Evolutionary conservation across 1,140 invertebrate genomes (phyloP).

Genomic region (Drosophila mauritiana): DNA sequence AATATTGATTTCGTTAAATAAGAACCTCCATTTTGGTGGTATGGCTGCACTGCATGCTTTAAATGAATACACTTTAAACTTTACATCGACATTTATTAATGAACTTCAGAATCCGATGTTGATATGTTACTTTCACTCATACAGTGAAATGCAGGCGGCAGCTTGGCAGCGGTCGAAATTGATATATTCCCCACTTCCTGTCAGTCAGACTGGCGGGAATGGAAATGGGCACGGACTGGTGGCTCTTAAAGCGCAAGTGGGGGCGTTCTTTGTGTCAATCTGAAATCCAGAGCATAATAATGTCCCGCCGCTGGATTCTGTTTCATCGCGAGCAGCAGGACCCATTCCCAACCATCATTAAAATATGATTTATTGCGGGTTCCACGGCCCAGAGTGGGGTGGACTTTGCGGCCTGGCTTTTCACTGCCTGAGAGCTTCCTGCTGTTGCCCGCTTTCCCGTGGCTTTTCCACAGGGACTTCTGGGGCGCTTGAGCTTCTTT

Average conservation of each 20-base stretch:
- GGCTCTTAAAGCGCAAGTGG: constrained; percentile 11
- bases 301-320: constrained; percentile 58
- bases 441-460: constrained; percentile 24
- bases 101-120: background rate
- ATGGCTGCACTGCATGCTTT: background rate
- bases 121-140: constrained; percentile 11
- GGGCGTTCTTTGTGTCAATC: constrained; percentile 53
- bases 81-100: background rate
- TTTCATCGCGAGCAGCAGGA: constrained; percentile 49
- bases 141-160: constrained; percentile 31
- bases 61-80: background rate
- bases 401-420: constrained; percentile 47
- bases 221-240: constrained; percentile 12
- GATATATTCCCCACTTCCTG: constrained; percentile 66
- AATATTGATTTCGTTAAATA: no score
- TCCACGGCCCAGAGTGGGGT: constrained; percentile 30
- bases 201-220: constrained; percentile 30
- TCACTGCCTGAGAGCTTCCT: constrained; percentile 29
- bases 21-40: background rate
- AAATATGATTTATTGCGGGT: constrained; percentile 75
- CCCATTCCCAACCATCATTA: constrained; percentile 75
- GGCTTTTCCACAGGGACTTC: constrained; percentile 33
- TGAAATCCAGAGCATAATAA: constrained; percentile 52
- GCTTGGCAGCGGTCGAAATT: constrained; percentile 36
- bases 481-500: constrained; percentile 21